Base-by-base conservation (phyloP, 2,888 invertebrate genomes). In the Pimpla rufipes region DNA sequence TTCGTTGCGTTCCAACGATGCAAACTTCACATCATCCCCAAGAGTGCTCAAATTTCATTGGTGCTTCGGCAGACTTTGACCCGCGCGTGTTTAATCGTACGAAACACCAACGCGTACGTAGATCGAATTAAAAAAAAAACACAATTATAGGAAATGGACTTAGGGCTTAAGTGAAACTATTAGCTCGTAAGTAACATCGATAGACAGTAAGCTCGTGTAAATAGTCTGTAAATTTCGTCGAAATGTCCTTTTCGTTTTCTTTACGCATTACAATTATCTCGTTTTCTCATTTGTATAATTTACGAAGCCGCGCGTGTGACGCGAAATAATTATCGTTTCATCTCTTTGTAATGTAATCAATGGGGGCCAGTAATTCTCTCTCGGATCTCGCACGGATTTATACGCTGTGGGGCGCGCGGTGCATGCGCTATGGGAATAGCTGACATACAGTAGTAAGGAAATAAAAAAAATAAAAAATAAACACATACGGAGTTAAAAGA, bases 291-390 rank as follows among this genome's bases (percentile, higher is more conserved):
- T 50, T 57, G 13, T 80, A 85, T 78, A 85, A 83, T 78, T 18
- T 67, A 66, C 76, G 57, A 52, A 68, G 29, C 52, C 68, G 52
- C 57, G 59, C 55, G 45, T 45, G 73, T 81, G 67, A 81, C 76
- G 73, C 82, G n/a, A 79, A 70, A 75, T 79, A 73, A 82, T 80
- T 74, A 82, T 84, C 78, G 79, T 85, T 85, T 79, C n/a, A 74
- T 83, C 82, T 85, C 86, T 86, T 87, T 85, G 85, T 86, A 84
- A 81, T 84, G 80, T 89, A 89, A 89, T 85, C 88, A 91, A 91
- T 90, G 89, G 93, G 93, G 93, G 93, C 93, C 93, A 93, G 93
- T 93, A 93, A 93, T 92, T 93, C 90, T 93, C 91, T 90, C 93
- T 92, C 89, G 91, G 92, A 92, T 93, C 92, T 93, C 92, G 92